Conservation (phyloP, 2,797 vertebrate genomes). For the Danionella dracula region DNA sequence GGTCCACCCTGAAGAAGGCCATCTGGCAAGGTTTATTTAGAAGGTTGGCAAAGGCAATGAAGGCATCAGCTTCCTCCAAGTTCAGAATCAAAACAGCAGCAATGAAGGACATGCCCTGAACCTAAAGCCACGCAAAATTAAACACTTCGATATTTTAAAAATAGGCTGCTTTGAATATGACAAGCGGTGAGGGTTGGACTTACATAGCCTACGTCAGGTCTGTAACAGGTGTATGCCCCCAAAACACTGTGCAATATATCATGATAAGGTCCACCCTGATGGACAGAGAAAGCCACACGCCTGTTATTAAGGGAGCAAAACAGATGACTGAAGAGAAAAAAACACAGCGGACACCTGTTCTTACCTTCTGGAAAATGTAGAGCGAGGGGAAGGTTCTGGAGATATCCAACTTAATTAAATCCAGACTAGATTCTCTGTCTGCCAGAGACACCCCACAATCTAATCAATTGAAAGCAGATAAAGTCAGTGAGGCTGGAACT, state of each 20-base stretch:
- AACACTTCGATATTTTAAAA: background rate
- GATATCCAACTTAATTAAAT: constrained; percentile 97
- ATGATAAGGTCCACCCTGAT: constrained; percentile 92
- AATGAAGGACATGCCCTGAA: constrained; percentile 98
- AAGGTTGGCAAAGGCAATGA: constrained; percentile 96
- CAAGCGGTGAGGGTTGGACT: constrained; percentile 48
- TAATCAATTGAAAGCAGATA: constrained; percentile 31
- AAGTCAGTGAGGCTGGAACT: background rate
- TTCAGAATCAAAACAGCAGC: constrained; percentile 96
- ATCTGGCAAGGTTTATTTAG: constrained; percentile 97
- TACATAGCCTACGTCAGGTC: constrained; percentile 96
- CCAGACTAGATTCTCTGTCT: constrained; percentile 94
- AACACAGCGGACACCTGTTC: background rate
- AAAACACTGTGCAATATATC: constrained; percentile 93
- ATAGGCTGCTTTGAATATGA: too few species aligned
- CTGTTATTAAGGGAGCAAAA: background rate
- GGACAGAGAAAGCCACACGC: background rate
- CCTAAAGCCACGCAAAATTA: constrained; percentile 62
- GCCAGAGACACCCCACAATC: constrained; percentile 79
- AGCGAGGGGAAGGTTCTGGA: constrained; percentile 97
- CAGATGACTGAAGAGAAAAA: background rate
- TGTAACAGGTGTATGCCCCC: constrained; percentile 96
- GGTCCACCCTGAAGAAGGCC: constrained; percentile 97
- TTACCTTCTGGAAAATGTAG: constrained; percentile 97
- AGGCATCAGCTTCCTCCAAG: constrained; percentile 93